phyloP scores from a whole-genome alignment of 2,888 invertebrate species.

The Aphelenchoides bicaudatus region DNA sequence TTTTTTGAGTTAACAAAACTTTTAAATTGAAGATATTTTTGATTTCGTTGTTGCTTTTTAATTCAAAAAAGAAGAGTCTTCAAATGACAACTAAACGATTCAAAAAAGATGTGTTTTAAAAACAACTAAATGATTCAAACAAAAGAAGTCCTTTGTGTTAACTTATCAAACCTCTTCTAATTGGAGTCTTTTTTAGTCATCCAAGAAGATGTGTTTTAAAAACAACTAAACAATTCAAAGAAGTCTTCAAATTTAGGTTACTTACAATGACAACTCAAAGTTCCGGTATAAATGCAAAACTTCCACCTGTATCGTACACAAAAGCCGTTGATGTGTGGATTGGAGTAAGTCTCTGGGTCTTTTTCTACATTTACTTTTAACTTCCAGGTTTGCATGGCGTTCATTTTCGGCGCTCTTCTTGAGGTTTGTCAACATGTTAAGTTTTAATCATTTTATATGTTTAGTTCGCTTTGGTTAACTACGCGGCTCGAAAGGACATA shows the following conservation, averaged over 20 bases:
- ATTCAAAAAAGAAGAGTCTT: no score
- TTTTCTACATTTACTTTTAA: slow-evolving; percentile 2
- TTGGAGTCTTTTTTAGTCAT: no score
- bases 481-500: slow-evolving; percentile 55
- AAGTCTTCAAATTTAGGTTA: slow-evolving; percentile 63
- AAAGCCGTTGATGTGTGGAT: slow-evolving; percentile 59
- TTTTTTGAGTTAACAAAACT: no score
- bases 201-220: background rate
- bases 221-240: background rate
- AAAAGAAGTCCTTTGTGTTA: no score
- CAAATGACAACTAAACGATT: no score
- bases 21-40: background rate
- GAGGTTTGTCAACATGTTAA: slow-evolving; percentile 33
- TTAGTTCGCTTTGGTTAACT: slow-evolving; percentile 57
- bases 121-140: background rate
- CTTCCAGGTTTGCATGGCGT: slow-evolving; percentile 48
- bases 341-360: slow-evolving; percentile 50
- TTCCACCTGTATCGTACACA: slow-evolving; percentile 57
- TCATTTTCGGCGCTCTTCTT: slow-evolving; percentile 54
- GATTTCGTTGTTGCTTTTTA: no score
- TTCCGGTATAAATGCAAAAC: slow-evolving; percentile 59
- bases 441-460: slow-evolving; percentile 24
- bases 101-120: background rate
- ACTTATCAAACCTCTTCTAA: no score
- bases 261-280: slow-evolving; percentile 79